phyloP scores from a whole-genome alignment of 2,797 vertebrate species.

The Syngnathus acus region DNA sequence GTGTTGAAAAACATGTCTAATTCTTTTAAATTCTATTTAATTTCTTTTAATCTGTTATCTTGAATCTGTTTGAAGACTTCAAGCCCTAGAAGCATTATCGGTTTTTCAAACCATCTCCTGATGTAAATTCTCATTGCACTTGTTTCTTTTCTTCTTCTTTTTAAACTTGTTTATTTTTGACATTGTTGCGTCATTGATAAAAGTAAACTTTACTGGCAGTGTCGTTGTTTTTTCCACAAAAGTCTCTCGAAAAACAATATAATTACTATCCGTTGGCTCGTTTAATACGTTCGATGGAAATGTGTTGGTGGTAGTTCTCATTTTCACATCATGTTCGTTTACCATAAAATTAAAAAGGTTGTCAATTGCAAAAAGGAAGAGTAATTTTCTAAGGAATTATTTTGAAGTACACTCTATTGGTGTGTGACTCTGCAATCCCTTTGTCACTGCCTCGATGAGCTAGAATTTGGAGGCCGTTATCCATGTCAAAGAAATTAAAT shows the following conservation, averaged over 20 bases:
- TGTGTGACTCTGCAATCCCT: neutral
- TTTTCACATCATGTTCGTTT: constrained; percentile 8
- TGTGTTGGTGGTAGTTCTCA: neutral
- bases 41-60: too few relatives aligned
- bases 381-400: neutral
- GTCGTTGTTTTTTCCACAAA: neutral
- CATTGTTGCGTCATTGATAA: neutral
- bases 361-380: constrained; percentile 11
- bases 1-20: too few relatives aligned
- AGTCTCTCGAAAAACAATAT: neutral
- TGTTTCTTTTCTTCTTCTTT: neutral
- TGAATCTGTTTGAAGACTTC: too few relatives aligned
- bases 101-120: neutral
- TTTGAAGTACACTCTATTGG: neutral
- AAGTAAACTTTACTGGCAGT: neutral
- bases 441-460: neutral
- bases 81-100: neutral
- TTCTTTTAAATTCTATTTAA: too few relatives aligned
- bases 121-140: neutral
- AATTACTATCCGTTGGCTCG: neutral
- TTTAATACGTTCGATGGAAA: neutral
- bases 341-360: constrained; percentile 7
- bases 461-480: neutral
- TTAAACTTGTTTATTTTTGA: neutral
- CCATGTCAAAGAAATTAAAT: neutral